These are phyloP conservation scores for Bombus superbus DNA, from an alignment of 1,140 invertebrate genomes.

Conservation along the genomic window DNA sequence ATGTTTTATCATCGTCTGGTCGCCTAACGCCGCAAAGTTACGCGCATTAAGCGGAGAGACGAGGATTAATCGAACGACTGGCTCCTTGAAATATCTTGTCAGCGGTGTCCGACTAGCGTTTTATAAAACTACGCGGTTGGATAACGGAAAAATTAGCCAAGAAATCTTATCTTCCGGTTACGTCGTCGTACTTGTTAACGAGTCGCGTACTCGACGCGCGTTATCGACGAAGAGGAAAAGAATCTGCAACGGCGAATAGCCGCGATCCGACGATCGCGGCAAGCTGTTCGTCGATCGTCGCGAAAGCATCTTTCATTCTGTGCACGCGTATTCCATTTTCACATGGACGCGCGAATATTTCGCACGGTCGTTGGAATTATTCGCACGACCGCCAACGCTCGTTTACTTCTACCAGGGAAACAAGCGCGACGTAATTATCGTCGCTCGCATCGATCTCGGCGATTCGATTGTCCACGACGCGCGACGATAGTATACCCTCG, in stretches of 20 bases:
- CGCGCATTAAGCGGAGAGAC: not conserved
- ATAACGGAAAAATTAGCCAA: not conserved
- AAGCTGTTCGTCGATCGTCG: not conserved
- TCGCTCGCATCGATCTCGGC: not conserved
- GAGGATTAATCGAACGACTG: not conserved
- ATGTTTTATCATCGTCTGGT: no score
- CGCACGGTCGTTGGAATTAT: not conserved
- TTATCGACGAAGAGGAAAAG: not conserved
- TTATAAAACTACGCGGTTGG: not conserved
- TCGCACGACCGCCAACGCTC: not conserved
- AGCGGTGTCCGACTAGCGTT: not conserved
- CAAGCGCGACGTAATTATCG: not conserved
- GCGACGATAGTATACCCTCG: not conserved
- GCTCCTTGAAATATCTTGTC: not conserved
- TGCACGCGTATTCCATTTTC: not conserved
- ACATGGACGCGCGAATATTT: not conserved
- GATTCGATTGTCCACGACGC: not conserved
- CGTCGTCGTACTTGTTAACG: slow-evolving; percentile 1
- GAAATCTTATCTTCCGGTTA: not conserved
- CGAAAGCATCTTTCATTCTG: not conserved
- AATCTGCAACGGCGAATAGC: not conserved
- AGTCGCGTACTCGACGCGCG: not conserved
- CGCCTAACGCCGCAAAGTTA: no score
- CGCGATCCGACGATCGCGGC: not conserved
- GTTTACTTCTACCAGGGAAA: not conserved